Evolutionary conservation across 2,888 invertebrate species (phyloP), one percentile per base, ranked within the genome.

Genomic region (Halictus ligatus): DNA sequence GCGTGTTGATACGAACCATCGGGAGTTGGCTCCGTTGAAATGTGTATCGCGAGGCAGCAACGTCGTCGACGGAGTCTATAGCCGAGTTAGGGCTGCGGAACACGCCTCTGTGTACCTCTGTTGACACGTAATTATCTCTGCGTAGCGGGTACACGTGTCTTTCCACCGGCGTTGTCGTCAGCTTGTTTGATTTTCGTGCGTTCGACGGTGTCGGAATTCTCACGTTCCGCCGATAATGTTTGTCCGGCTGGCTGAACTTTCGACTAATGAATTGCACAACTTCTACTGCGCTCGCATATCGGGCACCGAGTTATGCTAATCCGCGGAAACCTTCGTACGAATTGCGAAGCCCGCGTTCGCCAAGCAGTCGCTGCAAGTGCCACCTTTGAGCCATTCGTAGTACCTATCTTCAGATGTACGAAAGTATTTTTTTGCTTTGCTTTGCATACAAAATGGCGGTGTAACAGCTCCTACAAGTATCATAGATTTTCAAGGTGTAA

Each of bases 101-200:
- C 75, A 76, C 35, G 67, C 75, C 48, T 75, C 75, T 60, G 78
- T 88, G 78, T 80, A 85, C 79, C 75, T 78, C 48, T 89, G 90
- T 89, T 89, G 89, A 90, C 90, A 89, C 84, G 89, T 90, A 90
- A 90, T 90, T 90, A 90, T 90, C 89, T 81, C 80, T 83, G 81
- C 84, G 78, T 64, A 72, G 67, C 60, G 67, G 60, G 29, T 83
- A 90, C 90, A 90, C 89, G 86, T 90, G 90, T 90, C 90, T 87
- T 84, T 80, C 90, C 78, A 76, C 76, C 78, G 54, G 35, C 43
- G n/a, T 69, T 35, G 58, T 67, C 73, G 72, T 25, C 35, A 50
- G 58, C 69, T 76, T 84, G 86, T 80, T 88, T 88, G 86, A 74
- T 73, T 75, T 82, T 73, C 50, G 48, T 60, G 60, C 74, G 78